Base-by-base conservation (phyloP, 1,140 invertebrate species). In the Mercenaria mercenaria region DNA sequence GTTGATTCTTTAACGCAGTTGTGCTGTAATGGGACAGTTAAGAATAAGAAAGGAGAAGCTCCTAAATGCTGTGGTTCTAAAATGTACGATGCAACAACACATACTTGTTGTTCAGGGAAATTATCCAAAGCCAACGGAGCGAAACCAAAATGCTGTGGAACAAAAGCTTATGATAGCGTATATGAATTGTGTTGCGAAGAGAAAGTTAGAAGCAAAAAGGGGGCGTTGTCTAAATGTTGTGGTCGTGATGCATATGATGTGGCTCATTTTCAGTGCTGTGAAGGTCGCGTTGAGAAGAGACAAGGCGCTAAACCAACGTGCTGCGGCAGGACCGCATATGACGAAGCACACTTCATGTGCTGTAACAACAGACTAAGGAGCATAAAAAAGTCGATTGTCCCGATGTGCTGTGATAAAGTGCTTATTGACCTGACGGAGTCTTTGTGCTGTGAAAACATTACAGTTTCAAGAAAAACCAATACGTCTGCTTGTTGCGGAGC, bases 141-240 rank as follows among this genome's bases (percentile, higher is more conserved):
- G 13, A 56, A 74, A n/a, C 88, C 88, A n/a, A 89, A 82, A 59
- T 89, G 88, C 47, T 89, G 88, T 64, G 88, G 72, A 0, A 89
- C 15, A n/a, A 76, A 77, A 43, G 50, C 80, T 37, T 89, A 89
- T 29, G 88, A 89, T 39, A 67, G 50, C 6, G 88, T 80, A 23
- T 89, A 43, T 61, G 80, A 89, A 50, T 39, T 89, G 1, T 89
- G 88, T 34, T 89, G 88, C 32, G 88, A 89, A 2, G 80, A 69
- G 1, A 56, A 34, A 41, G 80, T 89, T 10, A 74, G n/a, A 23
- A 84, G 84, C 32, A 89, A n/a, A 64, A 89, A 83, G 37, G 88
- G 88, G 0, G 67, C 61, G 2, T 47, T 83, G 69, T 83, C 88
- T 20, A 89, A 89, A 76, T 89, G 88, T 52, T 89, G 88, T 64